Base-by-base conservation (phyloP, 2,113 vertebrate species). In the Cebus imitator region DNA sequence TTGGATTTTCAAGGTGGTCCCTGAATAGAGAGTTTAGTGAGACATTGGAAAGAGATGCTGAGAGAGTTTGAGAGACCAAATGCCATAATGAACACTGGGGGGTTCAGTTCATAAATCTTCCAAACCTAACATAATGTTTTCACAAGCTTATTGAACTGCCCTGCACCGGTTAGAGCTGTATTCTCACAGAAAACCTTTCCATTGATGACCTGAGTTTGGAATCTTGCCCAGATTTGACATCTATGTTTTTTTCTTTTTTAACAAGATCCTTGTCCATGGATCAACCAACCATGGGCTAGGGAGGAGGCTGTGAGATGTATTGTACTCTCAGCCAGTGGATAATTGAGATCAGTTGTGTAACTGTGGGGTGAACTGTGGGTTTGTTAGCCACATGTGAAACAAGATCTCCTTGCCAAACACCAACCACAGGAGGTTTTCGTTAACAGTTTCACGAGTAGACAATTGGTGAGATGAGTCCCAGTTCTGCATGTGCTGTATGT, bases 381-480 rank as follows among this genome's bases (percentile, higher is more conserved):
- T 79, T 93, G 30, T 45, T 82, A 79, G 84, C 90, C 84, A 83
- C 84, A 84, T 91, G 87, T 64, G 64, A 75, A 96, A 83, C 9
- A 21, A 17, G 27, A 68, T 91, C 84, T 91, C 32, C 37, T 40
- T 92, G 92, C 87, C 90, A 95, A 45, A 55, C 81, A 78, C 55
- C 55, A 68, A 83, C 66, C 83, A 50, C 23, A 93, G 83, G 94
- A 72, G 23, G 32, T 81, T 18, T 14, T 76, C 20, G 10, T 96
- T 96, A 93, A 83, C 78, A 89, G 93, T 68, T 40, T 93, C 75
- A 50, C 40, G 75, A 90, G 87, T 23, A 89, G 90, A 84, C 75
- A 43, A 10, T 23, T 70, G 14, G 58, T 61, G 94, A 90, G 64
- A 75, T 88, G 50, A 37, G 75, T 95, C n/a, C 68, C 61, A 87